A percentile compares a stretch with the other conserved stretches of the same genome.
Conservation (phyloP, 2,113 vertebrate species). For the Varanus salvator region DNA sequence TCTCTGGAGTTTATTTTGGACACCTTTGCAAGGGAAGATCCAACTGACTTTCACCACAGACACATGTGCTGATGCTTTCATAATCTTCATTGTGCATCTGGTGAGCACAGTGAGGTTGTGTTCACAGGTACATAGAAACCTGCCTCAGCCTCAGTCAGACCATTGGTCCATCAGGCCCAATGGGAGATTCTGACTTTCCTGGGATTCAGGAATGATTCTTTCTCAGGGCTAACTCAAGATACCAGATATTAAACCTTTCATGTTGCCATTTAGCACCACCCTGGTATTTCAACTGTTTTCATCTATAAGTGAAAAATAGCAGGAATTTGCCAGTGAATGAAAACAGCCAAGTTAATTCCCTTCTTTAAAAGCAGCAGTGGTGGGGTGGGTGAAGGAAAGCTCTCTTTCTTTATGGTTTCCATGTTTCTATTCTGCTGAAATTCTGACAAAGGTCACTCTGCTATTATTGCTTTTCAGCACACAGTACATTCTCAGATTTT, state of each 20-base stretch:
- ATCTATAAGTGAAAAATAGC: neutral
- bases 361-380: neutral
- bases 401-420: neutral
- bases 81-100: neutral
- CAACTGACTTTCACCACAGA: neutral
- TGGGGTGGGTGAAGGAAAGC: neutral
- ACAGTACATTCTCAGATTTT: conserved; percentile 22
- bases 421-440: neutral
- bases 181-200: too few relatives aligned
- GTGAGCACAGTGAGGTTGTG: neutral
- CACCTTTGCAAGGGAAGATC: too few relatives aligned
- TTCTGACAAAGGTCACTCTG: conserved; percentile 24
- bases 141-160: too few relatives aligned
- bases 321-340: neutral
- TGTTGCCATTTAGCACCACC: conserved; percentile 17
- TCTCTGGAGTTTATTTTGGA: too few relatives aligned
- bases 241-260: neutral
- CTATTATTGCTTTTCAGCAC: conserved; percentile 27
- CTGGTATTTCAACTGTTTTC: neutral
- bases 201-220: too few relatives aligned
- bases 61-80: neutral
- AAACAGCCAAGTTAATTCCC: neutral
- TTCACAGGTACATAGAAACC: neutral
- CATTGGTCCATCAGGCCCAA: too few relatives aligned
- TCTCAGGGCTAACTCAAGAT: too few relatives aligned